Evolutionary conservation across 2,113 vertebrate species (phyloP).

Genomic region (Ptychochromis oligacanthus): DNA sequence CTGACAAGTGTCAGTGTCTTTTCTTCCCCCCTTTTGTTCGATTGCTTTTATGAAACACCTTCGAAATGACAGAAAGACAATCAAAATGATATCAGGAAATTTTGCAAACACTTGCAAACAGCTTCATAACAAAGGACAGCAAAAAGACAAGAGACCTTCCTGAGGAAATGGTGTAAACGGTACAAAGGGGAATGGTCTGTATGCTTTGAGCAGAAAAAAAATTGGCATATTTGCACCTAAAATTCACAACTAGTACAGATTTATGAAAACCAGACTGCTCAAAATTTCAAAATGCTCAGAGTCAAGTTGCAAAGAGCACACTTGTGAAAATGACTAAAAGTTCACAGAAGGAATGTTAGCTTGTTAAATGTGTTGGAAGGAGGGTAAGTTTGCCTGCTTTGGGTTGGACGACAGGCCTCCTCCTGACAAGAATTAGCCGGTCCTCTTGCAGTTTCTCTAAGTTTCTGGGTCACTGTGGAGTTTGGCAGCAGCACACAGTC

Average conservation of each 20-base stretch:
- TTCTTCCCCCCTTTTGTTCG: neutral
- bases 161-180: neutral
- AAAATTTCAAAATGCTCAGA: constrained; percentile 35
- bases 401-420: constrained; percentile 31
- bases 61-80: neutral
- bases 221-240: neutral
- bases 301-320: constrained; percentile 26
- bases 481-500: constrained; percentile 37
- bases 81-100: neutral
- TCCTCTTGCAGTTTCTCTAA: constrained; percentile 36
- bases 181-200: neutral
- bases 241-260: constrained; percentile 14
- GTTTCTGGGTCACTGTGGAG: constrained; percentile 48
- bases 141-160: neutral
- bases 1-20: neutral
- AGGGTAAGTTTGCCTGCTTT: constrained; percentile 28
- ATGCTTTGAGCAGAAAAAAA: neutral
- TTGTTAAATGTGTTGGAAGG: constrained; percentile 61
- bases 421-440: constrained; percentile 46
- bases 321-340: constrained; percentile 42
- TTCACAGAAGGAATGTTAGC: constrained; percentile 60
- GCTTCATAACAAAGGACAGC: neutral
- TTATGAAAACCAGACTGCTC: constrained; percentile 25
- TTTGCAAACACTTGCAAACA: neutral
- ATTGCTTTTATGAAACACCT: neutral